phyloP scores from a whole-genome alignment of 2,113 vertebrate species.

The Hemiscyllium ocellatum region DNA sequence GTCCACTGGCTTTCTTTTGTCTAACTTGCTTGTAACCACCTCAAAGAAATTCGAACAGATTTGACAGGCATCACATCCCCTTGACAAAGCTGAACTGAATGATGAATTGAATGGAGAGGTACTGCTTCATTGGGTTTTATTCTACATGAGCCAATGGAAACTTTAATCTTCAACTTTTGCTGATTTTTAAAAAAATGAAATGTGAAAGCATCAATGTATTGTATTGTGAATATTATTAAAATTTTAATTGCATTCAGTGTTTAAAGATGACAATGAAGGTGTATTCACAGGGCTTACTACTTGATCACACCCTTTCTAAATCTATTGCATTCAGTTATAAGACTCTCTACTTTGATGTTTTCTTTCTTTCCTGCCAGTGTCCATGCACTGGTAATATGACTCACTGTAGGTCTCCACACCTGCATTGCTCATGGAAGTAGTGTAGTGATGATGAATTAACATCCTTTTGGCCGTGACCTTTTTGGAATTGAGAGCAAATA shows the following conservation, averaged over 20 bases:
- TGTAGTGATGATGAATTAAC: conserved; percentile 15
- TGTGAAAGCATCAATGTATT: neutral
- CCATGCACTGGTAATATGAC: neutral
- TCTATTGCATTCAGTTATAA: neutral
- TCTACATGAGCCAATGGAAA: neutral
- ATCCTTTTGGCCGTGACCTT: conserved; percentile 25
- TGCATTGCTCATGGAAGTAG: conserved; percentile 17
- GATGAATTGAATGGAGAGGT: neutral
- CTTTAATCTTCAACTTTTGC: neutral
- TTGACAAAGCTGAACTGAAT: no score
- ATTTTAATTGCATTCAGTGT: neutral
- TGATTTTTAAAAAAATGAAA: neutral
- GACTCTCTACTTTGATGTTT: neutral
- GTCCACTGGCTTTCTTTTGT: no score
- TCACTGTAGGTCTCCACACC: conserved; percentile 4
- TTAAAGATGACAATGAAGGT: neutral
- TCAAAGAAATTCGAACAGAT: no score
- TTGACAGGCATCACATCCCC: no score
- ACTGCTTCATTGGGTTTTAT: neutral
- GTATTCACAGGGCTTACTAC: neutral
- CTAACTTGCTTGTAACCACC: no score
- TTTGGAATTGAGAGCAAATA: neutral
- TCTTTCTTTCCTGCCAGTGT: neutral
- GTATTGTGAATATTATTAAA: neutral
- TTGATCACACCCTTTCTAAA: conserved; percentile 1